A percentile compares a stretch with the other conserved stretches of the same genome.
These are phyloP conservation scores for Paratrypauchen microcephalus DNA, from an alignment of 2,797 vertebrate species.

Conservation along the genomic window DNA sequence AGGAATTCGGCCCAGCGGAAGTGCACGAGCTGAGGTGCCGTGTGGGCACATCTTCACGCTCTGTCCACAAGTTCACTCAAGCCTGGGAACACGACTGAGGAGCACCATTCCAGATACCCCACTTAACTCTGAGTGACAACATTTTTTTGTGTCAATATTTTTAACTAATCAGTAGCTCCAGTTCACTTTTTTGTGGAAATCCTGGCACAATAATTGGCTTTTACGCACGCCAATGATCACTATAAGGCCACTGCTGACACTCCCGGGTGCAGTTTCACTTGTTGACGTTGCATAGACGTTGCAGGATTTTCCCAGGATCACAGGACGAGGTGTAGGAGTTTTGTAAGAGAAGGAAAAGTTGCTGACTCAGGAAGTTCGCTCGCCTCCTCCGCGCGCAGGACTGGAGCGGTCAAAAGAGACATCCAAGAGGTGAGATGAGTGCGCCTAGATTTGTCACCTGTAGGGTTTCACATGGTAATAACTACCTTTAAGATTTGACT, in stretches of 20 bases:
- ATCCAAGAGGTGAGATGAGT: slow-evolving; percentile 56
- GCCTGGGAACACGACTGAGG: not conserved
- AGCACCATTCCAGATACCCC: not conserved
- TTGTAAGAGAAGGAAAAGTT: slow-evolving; percentile 6
- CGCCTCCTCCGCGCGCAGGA: slow-evolving; percentile 9
- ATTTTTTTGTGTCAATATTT: not conserved
- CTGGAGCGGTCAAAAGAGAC: slow-evolving; percentile 35
- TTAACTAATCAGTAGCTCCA: not conserved
- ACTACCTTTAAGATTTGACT: not conserved
- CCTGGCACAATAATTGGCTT: not conserved
- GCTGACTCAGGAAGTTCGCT: slow-evolving; percentile 29
- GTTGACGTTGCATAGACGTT: not conserved
- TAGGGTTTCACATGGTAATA: not conserved
- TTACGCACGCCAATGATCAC: slow-evolving; percentile 2
- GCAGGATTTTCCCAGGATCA: slow-evolving; percentile 2
- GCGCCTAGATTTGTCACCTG: slow-evolving; percentile 4
- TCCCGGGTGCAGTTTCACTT: not conserved
- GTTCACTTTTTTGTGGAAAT: not conserved
- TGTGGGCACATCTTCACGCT: slow-evolving; percentile 1
- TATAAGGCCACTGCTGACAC: slow-evolving; percentile 2
- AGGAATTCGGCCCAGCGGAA: slow-evolving; percentile 34
- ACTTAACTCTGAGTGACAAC: not conserved
- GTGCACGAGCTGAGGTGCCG: slow-evolving; percentile 11
- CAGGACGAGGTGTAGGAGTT: slow-evolving; percentile 34
- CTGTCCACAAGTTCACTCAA: slow-evolving; percentile 12